These are phyloP conservation scores for Prolemur simus DNA, from an alignment of 2,113 vertebrate species.

Conservation along the genomic window DNA sequence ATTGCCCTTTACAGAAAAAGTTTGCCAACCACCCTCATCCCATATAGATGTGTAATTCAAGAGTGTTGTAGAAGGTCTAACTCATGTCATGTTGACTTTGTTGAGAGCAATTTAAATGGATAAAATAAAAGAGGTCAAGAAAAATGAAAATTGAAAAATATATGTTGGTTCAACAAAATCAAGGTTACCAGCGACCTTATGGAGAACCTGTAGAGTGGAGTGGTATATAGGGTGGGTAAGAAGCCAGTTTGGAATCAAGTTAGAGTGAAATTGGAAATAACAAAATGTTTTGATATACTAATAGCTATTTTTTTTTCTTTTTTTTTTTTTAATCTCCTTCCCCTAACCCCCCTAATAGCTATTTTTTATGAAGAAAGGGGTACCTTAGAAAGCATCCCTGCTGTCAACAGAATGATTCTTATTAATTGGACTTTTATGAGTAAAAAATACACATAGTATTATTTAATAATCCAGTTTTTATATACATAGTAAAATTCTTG, in stretches of 20 bases:
- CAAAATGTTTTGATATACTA: neutral
- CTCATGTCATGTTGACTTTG: neutral
- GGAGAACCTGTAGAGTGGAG: neutral
- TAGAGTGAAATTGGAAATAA: neutral
- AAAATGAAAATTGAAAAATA: neutral
- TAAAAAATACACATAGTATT: neutral
- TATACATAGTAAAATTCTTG: neutral
- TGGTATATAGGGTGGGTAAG: neutral
- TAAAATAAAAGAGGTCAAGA: neutral
- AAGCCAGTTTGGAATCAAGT: neutral
- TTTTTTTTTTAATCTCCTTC: too few relatives aligned
- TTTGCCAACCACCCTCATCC: neutral
- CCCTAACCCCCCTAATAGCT: too few relatives aligned
- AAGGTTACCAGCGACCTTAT: neutral
- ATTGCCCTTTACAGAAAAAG: neutral
- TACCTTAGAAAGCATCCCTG: neutral
- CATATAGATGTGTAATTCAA: neutral
- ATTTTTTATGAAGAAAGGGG: neutral
- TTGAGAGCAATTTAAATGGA: neutral
- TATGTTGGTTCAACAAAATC: neutral
- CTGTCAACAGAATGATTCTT: neutral
- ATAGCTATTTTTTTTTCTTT: neutral
- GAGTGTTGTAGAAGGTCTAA: neutral
- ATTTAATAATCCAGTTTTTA: slow-evolving; percentile 23
- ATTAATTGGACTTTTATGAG: neutral